Evolutionary conservation across 2,888 invertebrate species (phyloP), one percentile per base, ranked within the genome.

Genomic region (Habrosyne pyritoides): DNA sequence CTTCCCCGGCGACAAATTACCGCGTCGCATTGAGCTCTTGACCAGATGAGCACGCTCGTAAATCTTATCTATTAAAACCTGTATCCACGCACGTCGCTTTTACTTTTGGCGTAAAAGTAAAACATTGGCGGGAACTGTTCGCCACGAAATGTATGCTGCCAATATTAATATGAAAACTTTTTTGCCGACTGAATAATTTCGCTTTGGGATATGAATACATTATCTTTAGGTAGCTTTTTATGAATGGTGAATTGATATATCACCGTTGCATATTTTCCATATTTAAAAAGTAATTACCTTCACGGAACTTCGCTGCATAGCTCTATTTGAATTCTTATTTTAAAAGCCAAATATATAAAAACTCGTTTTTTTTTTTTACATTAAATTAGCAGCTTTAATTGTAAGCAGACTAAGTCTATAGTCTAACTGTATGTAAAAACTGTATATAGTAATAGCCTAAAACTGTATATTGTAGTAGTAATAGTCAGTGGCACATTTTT

Each of bases 11-110:
- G 76, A 84, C 87, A 86, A 85, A 86, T 86, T 79, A 83, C 80
- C 42, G 73, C 73, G 69, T 69, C 69, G 42, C 42, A 64, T 67
- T 71, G 72, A 74, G 75, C 86, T 87, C 84, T 80, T 84, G 83
- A 76, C 86, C 87, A 86, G 88, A 87, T 88, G 87, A 88, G 84
- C 77, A 18, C 42, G 74, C 72, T 71, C 84, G 78, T 88, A 87
- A 88, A 88, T 88, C 87, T 84, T 78, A 74, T 77, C 84, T 81
- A 86, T 86, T 86, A 84, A 85, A 86, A 83, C 84, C 80, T 77
- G 71, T 65, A 69, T 64, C 61, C 57, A 53, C 54, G 59, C 59
- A 53, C 57, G 63, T 61, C 42, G 42, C 42, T 42, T 42, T 42
- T 42, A 42, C 14, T 42, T 42, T 42, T 6, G 18, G 42, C 8